Evolutionary conservation across 2,797 vertebrate species (phyloP).

Genomic region (Typhlichthys eigenmanni): DNA sequence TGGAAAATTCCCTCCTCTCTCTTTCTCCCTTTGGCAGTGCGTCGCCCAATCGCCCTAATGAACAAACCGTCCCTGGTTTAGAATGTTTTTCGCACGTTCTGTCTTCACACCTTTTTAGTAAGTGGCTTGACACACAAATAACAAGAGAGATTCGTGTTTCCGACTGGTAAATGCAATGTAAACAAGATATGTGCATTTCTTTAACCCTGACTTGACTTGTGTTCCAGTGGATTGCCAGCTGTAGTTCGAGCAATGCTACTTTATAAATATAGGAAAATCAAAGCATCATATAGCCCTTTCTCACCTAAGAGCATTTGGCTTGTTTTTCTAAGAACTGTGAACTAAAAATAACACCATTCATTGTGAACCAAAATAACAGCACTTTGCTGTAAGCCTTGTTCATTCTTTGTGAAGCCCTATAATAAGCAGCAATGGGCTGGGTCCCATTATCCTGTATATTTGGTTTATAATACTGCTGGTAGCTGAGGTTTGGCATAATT

Average conservation of each 20-base stretch:
- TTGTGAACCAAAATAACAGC: constrained; percentile 35
- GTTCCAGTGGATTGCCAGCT: background rate
- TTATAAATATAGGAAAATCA: background rate
- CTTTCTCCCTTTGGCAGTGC: too few relatives aligned
- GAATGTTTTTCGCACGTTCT: background rate
- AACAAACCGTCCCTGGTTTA: too few relatives aligned
- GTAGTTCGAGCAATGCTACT: background rate
- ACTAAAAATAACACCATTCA: background rate
- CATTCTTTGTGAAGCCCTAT: constrained; percentile 23
- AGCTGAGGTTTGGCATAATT: too few relatives aligned
- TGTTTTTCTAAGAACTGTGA: background rate
- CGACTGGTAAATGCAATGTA: too few relatives aligned
- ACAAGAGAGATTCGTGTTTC: background rate
- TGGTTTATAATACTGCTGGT: too few relatives aligned
- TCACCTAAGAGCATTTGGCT: background rate
- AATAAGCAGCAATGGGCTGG: too few relatives aligned
- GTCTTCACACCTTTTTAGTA: background rate
- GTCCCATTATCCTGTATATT: too few relatives aligned
- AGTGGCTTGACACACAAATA: background rate
- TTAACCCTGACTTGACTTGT: background rate
- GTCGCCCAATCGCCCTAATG: too few relatives aligned
- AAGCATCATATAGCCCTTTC: background rate
- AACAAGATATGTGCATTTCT: background rate
- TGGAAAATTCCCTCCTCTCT: too few relatives aligned
- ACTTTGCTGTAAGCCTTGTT: constrained; percentile 22